phyloP scores from a whole-genome alignment of 2,113 vertebrate genomes.

The Stegostoma tigrinum region DNA sequence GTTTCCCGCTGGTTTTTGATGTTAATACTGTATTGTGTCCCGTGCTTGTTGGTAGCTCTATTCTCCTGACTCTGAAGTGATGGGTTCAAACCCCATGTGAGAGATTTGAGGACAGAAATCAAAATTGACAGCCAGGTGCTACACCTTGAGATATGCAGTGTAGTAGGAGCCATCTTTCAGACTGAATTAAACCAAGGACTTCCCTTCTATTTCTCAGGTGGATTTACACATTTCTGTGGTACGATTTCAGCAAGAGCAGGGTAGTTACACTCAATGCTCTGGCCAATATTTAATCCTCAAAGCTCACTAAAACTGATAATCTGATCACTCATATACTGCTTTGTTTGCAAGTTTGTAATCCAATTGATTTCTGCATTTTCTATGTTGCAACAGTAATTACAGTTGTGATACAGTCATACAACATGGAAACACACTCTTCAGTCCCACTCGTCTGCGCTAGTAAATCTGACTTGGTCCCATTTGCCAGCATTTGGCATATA shows the following conservation, averaged over 20 bases:
- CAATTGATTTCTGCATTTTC: neutral
- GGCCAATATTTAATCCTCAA: neutral
- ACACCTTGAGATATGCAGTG: neutral
- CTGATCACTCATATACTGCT: neutral
- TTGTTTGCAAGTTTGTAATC: neutral
- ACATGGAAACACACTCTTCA: no score
- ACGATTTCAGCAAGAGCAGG: neutral
- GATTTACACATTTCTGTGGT: neutral
- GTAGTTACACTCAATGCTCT: neutral
- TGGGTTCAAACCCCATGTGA: neutral
- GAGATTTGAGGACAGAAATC: neutral
- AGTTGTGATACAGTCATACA: neutral
- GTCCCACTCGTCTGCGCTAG: no score
- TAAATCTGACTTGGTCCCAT: no score
- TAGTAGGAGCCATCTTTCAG: neutral
- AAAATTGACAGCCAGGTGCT: neutral
- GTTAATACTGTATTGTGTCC: neutral
- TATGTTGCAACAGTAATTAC: neutral
- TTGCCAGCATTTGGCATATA: no score
- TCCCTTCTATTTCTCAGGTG: neutral
- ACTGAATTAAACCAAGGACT: neutral
- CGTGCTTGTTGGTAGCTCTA: neutral
- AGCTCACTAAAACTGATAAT: neutral
- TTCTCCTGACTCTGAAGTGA: neutral
- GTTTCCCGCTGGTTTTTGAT: neutral